Percentiles rank a stretch among this genome's conserved stretches.
phyloP scores from a whole-genome alignment of 2,113 vertebrate species.

The Plecturocebus donacophilus region DNA sequence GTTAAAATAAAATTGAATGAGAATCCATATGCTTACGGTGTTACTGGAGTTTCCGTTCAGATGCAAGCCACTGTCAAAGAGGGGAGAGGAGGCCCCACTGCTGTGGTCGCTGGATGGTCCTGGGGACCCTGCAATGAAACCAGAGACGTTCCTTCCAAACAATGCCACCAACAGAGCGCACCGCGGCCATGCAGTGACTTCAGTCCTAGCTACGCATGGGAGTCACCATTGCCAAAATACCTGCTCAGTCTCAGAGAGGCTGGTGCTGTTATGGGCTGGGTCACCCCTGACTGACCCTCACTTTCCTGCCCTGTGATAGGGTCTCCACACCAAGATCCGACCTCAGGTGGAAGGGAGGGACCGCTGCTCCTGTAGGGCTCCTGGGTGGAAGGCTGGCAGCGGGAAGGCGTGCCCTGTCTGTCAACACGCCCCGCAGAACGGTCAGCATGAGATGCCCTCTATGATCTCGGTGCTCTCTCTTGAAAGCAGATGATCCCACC shows the following conservation, averaged over 20 bases:
- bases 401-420: background rate
- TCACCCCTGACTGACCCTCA: too few species aligned
- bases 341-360: background rate
- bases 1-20: background rate
- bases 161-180: background rate
- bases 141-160: background rate
- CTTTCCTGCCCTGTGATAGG: background rate
- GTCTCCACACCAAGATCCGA: background rate
- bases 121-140: slow-evolving; percentile 88
- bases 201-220: background rate
- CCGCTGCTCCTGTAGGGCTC: background rate
- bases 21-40: slow-evolving; percentile 86
- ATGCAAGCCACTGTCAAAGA: slow-evolving; percentile 95
- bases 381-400: background rate
- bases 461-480: background rate
- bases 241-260: background rate
- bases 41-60: slow-evolving; percentile 91
- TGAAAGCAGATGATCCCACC: background rate
- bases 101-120: slow-evolving; percentile 90
- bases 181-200: background rate
- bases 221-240: rapidly evolving
- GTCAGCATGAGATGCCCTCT: too few species aligned
- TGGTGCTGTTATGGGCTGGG: too few species aligned
- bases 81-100: slow-evolving; percentile 92
- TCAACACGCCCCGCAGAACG: too few species aligned